Evolutionary conservation across 2,113 vertebrate species (phyloP).

Genomic region (Probosciger aterrimus): DNA sequence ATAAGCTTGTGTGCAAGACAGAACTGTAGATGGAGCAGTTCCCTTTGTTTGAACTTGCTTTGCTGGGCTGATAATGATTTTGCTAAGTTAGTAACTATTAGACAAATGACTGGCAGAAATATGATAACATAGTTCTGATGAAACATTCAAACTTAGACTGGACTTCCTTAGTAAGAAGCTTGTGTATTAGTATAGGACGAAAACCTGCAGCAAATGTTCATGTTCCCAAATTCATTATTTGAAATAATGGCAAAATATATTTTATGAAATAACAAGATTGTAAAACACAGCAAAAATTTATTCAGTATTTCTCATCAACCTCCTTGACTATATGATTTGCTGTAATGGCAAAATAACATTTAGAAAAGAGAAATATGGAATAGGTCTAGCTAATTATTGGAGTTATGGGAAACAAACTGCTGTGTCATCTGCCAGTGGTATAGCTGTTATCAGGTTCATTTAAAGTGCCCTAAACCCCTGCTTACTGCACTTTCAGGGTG

Average conservation of each 20-base stretch:
- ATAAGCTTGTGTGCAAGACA: conserved; percentile 27
- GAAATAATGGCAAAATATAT: background rate
- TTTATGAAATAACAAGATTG: background rate
- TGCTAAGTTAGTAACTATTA: background rate
- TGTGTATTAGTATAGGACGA: background rate
- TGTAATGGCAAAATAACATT: background rate
- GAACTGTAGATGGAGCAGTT: conserved; percentile 79
- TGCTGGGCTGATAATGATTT: background rate
- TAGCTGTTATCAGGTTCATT: background rate
- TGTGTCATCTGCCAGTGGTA: background rate
- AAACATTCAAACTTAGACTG: background rate
- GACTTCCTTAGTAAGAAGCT: conserved; percentile 31
- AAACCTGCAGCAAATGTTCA: background rate
- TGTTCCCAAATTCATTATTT: background rate
- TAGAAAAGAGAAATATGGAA: background rate
- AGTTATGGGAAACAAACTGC: background rate
- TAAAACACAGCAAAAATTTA: background rate
- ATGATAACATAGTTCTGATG: background rate
- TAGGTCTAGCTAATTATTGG: background rate
- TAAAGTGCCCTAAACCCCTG: background rate
- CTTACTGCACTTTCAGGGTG: background rate
- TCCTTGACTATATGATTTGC: background rate
- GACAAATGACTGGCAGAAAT: conserved; percentile 15
- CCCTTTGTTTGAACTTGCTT: conserved; percentile 59
- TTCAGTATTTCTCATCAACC: background rate